Evolutionary conservation across 2,888 invertebrate species (phyloP).

Genomic region (Meiosimyza decipiens): DNA sequence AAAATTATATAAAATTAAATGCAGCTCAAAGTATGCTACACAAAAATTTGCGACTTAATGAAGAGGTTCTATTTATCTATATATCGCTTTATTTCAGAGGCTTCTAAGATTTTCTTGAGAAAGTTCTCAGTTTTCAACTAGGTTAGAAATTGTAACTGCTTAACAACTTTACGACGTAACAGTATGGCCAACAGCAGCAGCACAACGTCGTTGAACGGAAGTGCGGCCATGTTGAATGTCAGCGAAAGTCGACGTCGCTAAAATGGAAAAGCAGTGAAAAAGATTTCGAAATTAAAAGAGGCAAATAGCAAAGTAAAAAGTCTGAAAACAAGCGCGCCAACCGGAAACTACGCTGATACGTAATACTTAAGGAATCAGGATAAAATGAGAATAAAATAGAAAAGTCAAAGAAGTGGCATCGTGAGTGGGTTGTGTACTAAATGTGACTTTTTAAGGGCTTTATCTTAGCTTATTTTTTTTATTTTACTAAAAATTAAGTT

Average conservation of each 20-base stretch:
- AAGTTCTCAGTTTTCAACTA: too few species aligned
- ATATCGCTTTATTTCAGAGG: too few species aligned
- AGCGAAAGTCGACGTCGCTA: neutral
- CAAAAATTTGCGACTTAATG: too few species aligned
- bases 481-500: neutral
- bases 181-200: neutral
- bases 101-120: too few species aligned
- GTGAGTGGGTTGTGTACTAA: neutral
- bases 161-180: neutral
- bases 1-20: too few species aligned
- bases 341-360: constrained; percentile 8
- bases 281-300: constrained; percentile 2
- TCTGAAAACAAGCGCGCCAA: neutral
- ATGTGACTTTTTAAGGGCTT: constrained; percentile 7
- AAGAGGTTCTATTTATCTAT: too few species aligned
- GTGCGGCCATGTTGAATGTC: constrained; percentile 9
- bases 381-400: too few species aligned
- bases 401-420: too few species aligned
- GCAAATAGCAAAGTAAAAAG: too few species aligned
- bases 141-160: too few species aligned
- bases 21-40: too few species aligned
- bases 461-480: neutral
- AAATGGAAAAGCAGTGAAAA: neutral
- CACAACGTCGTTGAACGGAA: neutral
- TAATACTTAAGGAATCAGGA: neutral